Base-by-base conservation (phyloP, 2,113 vertebrate genomes). In the Martes martes region DNA sequence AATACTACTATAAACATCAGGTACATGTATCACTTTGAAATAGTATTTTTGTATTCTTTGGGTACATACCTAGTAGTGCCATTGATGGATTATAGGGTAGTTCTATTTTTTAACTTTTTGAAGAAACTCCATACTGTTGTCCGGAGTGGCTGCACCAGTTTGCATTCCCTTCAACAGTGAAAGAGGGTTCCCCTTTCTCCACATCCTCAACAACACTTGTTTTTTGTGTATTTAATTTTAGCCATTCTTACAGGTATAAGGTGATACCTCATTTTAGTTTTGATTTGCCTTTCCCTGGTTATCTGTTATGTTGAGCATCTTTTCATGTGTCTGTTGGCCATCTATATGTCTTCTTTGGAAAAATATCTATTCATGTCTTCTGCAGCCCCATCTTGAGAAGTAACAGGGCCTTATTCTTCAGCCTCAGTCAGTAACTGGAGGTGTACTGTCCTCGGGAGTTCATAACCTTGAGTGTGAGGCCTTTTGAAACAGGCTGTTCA, bases 361-460 rank as follows among this genome's bases (percentile, higher is more conserved):
- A 73, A 74, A 74, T 42, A 23, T 74, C 11, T 7, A 39, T 26
- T 24, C 39, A 74, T 42, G 36, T 42, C 71, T 42, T 42, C 39
- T 74, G 71, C 5, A 1, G 2, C 21, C 7, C 14, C 26, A 71
- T 0, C 42, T 33, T 67, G 18, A 84, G 39, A 86, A 59, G 5
- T 47, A 42, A 31, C 23, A 79, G n/a, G 45, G 57, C 0, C 21
- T 69, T 83, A 28, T 50, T 63, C 36, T 14, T 59, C 11, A 52
- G 11, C 16, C 10, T 31, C 10, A 31, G 9, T 31, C 5, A 31
- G 7, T 39, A 81, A 42, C 31, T 78, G 24, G 16, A 81, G 45
- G 7, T 47, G 4, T 47, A 11, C 19, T 71, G 0, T 69, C 16
- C 19, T 45, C 3, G 2, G 3, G 0, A 57, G 15, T 23, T 2